A percentile compares a stretch with the other conserved stretches of the same genome.
Evolutionary conservation across 2,113 vertebrate genomes (phyloP).

Genomic region (Engystomops pustulosus): DNA sequence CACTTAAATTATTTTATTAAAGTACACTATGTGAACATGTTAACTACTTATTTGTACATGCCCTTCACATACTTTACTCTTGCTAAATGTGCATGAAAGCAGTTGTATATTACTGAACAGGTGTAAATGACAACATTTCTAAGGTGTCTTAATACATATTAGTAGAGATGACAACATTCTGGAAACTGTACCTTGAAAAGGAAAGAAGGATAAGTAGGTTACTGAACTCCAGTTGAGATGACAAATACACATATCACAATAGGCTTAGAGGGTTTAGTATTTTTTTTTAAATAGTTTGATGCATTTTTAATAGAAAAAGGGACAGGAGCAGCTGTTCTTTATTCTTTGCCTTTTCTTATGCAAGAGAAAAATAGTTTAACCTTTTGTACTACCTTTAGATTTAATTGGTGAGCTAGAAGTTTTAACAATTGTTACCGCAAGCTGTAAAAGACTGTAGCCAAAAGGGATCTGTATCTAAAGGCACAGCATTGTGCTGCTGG

Average conservation of each 20-base stretch:
- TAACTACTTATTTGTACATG: no score
- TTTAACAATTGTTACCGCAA: background rate
- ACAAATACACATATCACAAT: background rate
- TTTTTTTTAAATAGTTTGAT: background rate
- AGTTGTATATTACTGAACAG: no score
- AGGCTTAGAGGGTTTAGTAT: background rate
- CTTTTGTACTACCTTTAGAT: conserved; percentile 44
- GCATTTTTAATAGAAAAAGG: background rate
- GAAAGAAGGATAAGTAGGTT: no score
- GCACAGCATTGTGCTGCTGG: background rate
- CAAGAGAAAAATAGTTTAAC: conserved; percentile 11
- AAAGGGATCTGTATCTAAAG: conserved; percentile 31
- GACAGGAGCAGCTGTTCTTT: no score
- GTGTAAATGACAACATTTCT: no score
- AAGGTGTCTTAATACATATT: background rate
- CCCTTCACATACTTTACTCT: no score
- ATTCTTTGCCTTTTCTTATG: background rate
- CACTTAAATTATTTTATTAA: no score
- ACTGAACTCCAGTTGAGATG: background rate
- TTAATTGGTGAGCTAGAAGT: conserved; percentile 39
- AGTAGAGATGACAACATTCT: background rate
- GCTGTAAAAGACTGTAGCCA: conserved; percentile 9
- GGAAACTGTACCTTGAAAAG: no score
- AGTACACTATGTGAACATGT: no score
- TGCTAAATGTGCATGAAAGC: background rate